Evolutionary conservation across 2,797 vertebrate genomes (phyloP).

Genomic region (Micropoecilia bifurca): DNA sequence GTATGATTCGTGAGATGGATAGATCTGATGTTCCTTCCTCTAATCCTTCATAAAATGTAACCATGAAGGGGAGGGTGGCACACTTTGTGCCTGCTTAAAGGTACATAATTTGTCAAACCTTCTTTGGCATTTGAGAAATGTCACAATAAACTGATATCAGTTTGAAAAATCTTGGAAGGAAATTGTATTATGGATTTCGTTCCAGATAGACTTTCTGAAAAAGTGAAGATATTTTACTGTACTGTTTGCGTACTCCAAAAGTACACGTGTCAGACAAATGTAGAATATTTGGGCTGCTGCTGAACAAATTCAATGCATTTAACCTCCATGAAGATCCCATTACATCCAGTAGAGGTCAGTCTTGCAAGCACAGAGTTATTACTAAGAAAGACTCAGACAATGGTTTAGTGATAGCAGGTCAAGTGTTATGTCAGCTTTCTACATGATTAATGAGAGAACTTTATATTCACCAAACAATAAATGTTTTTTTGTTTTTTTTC

Average conservation of each 20-base stretch:
- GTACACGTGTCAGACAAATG: background rate
- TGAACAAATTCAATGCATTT: background rate
- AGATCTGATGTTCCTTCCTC: slow-evolving; percentile 49
- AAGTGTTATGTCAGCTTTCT: background rate
- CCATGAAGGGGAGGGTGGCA: slow-evolving; percentile 3
- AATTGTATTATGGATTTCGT: background rate
- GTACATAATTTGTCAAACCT: slow-evolving; percentile 7
- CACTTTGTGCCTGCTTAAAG: slow-evolving; percentile 5
- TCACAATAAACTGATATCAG: background rate
- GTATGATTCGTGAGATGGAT: slow-evolving; percentile 66
- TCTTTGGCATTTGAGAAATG: slow-evolving; percentile 1
- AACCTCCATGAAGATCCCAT: slow-evolving; percentile 28
- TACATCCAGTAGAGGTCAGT: slow-evolving; percentile 74
- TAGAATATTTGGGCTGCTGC: background rate
- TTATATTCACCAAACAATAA: background rate
- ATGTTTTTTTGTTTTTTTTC: too few relatives aligned
- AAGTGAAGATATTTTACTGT: background rate
- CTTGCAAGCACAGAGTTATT: slow-evolving; percentile 42
- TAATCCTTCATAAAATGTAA: slow-evolving; percentile 64
- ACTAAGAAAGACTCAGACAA: slow-evolving; percentile 12
- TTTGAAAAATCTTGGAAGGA: slow-evolving; percentile 9
- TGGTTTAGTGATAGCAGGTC: background rate
- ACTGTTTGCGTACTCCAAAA: background rate
- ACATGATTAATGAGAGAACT: background rate
- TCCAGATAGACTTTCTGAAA: background rate